Base-by-base conservation (phyloP, 2,888 invertebrate species). In the Pocota personata region DNA sequence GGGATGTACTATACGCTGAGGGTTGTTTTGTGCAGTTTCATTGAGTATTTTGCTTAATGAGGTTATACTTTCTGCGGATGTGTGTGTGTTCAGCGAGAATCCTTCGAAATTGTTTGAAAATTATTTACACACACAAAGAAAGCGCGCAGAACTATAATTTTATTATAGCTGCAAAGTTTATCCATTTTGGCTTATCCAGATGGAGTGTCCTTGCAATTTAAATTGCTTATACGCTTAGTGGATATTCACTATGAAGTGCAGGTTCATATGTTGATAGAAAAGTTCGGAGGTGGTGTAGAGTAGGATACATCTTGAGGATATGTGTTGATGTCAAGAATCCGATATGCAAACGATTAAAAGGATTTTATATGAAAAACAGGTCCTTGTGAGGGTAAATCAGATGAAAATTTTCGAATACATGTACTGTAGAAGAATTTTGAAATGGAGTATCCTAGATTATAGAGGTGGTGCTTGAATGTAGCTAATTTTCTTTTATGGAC, bases 11-110 rank as follows among this genome's bases (percentile, higher is more conserved):
- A 3, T 14, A 40, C 16, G 48, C 24, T 10, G 50, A 27, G 37
- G 27, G 40, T 55, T 64, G 43, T 64, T 64, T 64, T 64, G 27
- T 78, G 57, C 66, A 76, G 37, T 48, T 67, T 67, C 58, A 71
- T 78, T 69, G 69, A 78, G 69, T 52, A 76, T 48, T 69, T 52
- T 52, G 48, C 69, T 60, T 78, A 71, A 76, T 67, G 66, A 57
- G 66, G 48, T 40, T 66, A 58, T 76, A 40, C 37, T 62, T 62
- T 62, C 27, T 73, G 30, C 35, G 32, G 2, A 6, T 35, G 27
- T 57, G n/a, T 46, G 24, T 50, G 30, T 55, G 60, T 55, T n/a
- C n/a, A n/a, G n/a, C 32, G 52, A 55, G 40, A 57, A 66, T 75
- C 75, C 64, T 75, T 75, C 55, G 75, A 66, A 64, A 67, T 27